Percentiles rank a stretch among this genome's conserved stretches.
Conservation (phyloP, 2,797 vertebrate genomes). For the Pseudocheirus occidentalis region DNA sequence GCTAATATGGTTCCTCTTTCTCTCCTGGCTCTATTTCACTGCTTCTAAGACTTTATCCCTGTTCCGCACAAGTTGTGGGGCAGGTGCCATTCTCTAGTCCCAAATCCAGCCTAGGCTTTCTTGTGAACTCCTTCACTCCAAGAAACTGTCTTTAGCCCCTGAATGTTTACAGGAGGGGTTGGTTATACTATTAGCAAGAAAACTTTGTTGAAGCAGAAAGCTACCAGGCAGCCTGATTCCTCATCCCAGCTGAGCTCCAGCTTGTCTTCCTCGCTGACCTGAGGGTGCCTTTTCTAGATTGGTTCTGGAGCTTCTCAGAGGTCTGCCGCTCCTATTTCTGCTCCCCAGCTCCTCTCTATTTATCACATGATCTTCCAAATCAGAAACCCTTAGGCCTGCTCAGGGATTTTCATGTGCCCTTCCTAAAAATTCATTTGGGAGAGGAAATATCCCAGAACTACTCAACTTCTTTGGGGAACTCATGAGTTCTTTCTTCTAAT, state of each 20-base stretch:
- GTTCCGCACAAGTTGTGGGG: neutral
- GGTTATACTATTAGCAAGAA: neutral
- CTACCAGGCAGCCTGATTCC: neutral
- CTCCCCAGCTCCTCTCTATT: neutral
- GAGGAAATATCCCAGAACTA: neutral
- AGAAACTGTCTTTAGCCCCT: slow-evolving; percentile 8
- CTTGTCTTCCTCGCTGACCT: neutral
- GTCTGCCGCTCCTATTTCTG: neutral
- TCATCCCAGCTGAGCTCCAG: neutral
- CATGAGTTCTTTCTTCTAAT: neutral
- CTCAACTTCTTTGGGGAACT: neutral
- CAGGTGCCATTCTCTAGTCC: neutral
- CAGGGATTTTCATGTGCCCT: neutral
- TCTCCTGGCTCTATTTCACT: neutral
- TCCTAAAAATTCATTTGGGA: neutral
- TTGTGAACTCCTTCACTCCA: neutral
- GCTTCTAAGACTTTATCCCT: neutral
- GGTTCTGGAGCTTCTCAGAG: neutral
- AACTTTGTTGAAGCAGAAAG: neutral
- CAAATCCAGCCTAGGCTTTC: neutral
- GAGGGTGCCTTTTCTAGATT: neutral
- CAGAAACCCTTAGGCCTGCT: neutral
- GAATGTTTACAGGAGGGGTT: neutral
- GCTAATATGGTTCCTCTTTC: neutral
- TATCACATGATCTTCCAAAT: neutral